Evolutionary conservation across 2,797 vertebrate genomes (phyloP).

Genomic region (Pteropus rufus): DNA sequence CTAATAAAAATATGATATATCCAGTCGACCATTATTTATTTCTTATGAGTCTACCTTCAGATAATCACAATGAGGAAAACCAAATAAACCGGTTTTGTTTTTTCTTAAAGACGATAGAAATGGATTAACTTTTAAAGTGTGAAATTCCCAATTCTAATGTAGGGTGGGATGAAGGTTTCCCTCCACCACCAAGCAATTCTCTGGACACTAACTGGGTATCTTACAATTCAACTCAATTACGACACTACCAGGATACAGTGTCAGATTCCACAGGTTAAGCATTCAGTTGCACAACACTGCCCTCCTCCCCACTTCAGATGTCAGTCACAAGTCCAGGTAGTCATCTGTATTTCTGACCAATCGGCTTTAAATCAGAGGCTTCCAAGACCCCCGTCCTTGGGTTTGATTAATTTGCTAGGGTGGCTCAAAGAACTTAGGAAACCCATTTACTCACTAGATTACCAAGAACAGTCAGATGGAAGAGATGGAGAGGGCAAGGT

Average conservation of each 20-base stretch:
- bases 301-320: not conserved
- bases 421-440: not conserved
- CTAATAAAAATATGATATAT: not conserved
- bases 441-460: not conserved
- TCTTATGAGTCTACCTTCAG: not conserved
- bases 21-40: not conserved
- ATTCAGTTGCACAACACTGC: not conserved
- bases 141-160: not conserved
- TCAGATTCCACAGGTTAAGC: not conserved
- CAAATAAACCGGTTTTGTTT: not conserved
- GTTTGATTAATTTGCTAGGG: not conserved
- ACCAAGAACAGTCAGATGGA: not conserved
- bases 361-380: not conserved
- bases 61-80: not conserved
- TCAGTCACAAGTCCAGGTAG: not conserved
- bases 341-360: not conserved
- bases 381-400: not conserved
- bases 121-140: not conserved
- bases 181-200: not conserved
- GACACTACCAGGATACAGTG: not conserved
- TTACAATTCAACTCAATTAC: not conserved
- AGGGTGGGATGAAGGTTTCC: not conserved
- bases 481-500: not conserved
- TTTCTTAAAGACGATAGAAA: not conserved
- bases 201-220: not conserved